Evolutionary conservation across 1,140 invertebrate genomes (phyloP).

Genomic region (Scaptodrosophila lebanonensis): DNA sequence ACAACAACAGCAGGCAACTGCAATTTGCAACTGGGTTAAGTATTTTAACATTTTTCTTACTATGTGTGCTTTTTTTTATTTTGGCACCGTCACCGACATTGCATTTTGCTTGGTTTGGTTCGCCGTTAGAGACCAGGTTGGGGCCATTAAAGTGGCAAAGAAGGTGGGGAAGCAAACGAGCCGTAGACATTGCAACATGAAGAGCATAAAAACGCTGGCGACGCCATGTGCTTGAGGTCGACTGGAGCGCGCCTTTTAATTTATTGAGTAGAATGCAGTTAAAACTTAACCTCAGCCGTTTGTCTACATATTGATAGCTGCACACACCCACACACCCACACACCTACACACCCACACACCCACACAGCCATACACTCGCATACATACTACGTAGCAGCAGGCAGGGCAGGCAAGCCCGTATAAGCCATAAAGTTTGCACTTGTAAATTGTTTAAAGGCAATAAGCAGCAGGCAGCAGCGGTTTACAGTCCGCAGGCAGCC

Average conservation of each 20-base stretch:
- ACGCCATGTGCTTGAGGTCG: not conserved
- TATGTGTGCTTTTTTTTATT: slow-evolving; percentile 4
- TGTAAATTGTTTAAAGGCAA: slow-evolving; percentile 55
- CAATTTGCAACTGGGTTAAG: slow-evolving; percentile 47
- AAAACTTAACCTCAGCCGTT: slow-evolving; percentile 57
- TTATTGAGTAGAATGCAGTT: slow-evolving; percentile 56
- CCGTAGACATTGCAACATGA: too few species aligned
- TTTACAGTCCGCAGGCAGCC: slow-evolving; percentile 13
- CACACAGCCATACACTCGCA: too few species aligned
- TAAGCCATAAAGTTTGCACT: slow-evolving; percentile 46
- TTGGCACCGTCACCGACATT: slow-evolving; percentile 29
- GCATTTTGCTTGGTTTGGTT: too few species aligned
- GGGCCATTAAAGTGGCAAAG: too few species aligned
- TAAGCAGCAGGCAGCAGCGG: slow-evolving; percentile 24
- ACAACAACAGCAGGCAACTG: too few species aligned
- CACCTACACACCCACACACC: too few species aligned
- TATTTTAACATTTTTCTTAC: slow-evolving; percentile 10
- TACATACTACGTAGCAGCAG: not conserved
- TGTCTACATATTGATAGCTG: slow-evolving; percentile 49
- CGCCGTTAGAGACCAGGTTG: too few species aligned
- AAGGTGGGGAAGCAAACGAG: not conserved
- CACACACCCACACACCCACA: too few species aligned
- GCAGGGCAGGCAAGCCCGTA: slow-evolving; percentile 16
- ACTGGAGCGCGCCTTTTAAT: slow-evolving; percentile 33
- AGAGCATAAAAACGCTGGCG: not conserved